Evolutionary conservation across 2,113 vertebrate genomes (phyloP).

Genomic region (Myotis brandtii): DNA sequence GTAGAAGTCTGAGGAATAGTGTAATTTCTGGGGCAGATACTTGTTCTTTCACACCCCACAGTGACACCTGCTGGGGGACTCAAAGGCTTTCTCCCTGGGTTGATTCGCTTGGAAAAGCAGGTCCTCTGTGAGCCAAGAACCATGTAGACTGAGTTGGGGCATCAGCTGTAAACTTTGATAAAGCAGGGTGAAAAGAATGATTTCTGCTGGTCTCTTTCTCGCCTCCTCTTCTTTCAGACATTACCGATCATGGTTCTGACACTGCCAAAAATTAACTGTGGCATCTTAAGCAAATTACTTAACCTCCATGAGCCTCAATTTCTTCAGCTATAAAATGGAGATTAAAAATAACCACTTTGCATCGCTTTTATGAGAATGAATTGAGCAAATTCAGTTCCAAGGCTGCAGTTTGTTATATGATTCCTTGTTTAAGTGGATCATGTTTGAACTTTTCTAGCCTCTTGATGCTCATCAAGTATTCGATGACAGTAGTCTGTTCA

Average conservation of each 20-base stretch:
- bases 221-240: neutral
- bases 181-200: neutral
- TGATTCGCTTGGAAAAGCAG: neutral
- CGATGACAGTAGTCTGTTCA: neutral
- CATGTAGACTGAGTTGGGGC: neutral
- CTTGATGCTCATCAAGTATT: neutral
- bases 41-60: neutral
- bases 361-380: neutral
- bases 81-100: neutral
- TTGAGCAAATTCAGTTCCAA: neutral
- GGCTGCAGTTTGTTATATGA: neutral
- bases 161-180: neutral
- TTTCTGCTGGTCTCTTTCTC: neutral
- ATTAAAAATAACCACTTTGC: constrained; percentile 40
- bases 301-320: neutral
- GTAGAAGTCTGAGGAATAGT: neutral
- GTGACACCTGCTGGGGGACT: neutral
- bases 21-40: neutral
- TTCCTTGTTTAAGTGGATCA: neutral
- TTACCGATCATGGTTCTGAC: neutral
- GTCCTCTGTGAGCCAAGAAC: neutral
- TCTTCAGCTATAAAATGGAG: constrained; percentile 43
- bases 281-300: constrained; percentile 42
- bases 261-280: constrained; percentile 39
- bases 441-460: neutral